phyloP scores from a whole-genome alignment of 2,113 vertebrate species.

The Paraplagusia blochii region DNA sequence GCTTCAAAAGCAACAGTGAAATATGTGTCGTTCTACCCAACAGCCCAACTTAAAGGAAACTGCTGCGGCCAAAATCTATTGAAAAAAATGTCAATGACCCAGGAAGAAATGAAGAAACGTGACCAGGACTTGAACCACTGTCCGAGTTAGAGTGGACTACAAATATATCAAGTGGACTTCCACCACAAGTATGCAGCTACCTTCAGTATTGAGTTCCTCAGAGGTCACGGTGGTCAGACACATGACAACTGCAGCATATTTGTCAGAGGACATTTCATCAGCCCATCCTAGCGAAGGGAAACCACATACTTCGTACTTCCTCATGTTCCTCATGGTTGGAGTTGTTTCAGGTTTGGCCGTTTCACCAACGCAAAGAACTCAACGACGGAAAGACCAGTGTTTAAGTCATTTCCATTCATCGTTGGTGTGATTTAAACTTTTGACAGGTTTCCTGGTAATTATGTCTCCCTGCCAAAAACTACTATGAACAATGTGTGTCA shows the following conservation, averaged over 20 bases:
- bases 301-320: slow-evolving; percentile 33
- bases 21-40: too few species aligned
- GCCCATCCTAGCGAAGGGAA: slow-evolving; percentile 35
- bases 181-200: slow-evolving; percentile 40
- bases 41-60: too few species aligned
- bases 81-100: too few species aligned
- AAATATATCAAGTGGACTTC: slow-evolving; percentile 22
- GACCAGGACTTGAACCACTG: too few species aligned
- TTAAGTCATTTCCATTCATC: too few species aligned
- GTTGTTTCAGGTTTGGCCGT: background rate
- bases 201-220: slow-evolving; percentile 39
- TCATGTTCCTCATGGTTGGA: slow-evolving; percentile 1
- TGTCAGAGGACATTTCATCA: slow-evolving; percentile 66
- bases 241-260: slow-evolving; percentile 70
- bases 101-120: too few species aligned
- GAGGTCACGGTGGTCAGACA: slow-evolving; percentile 38
- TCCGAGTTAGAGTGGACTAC: background rate
- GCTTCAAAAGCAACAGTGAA: too few species aligned
- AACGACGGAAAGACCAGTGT: too few species aligned
- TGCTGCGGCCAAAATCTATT: too few species aligned
- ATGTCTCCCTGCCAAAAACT: slow-evolving; percentile 14
- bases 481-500: slow-evolving; percentile 28
- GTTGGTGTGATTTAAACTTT: background rate
- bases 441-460: background rate
- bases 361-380: too few species aligned